A percentile compares a stretch with the other conserved stretches of the same genome.
phyloP scores from a whole-genome alignment of 2,888 invertebrate genomes.

The Limnephilus marmoratus region DNA sequence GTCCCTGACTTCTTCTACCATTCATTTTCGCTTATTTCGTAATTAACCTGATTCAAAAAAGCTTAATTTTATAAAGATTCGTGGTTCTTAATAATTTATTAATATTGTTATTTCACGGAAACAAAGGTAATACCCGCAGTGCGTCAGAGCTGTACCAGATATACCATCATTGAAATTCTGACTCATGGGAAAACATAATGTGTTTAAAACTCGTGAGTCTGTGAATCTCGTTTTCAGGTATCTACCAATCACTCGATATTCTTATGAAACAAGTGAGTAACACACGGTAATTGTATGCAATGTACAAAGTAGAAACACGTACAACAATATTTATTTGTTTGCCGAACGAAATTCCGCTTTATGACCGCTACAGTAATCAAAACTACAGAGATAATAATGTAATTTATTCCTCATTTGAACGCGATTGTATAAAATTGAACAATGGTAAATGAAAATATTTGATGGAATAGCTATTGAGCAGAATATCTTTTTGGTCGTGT shows the following conservation, averaged over 20 bases:
- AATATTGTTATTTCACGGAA: neutral
- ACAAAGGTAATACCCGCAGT: conserved; percentile 5
- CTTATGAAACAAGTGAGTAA: conserved; percentile 18
- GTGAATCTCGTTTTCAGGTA: conserved; percentile 8
- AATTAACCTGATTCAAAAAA: neutral
- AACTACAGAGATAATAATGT: conserved; percentile 44
- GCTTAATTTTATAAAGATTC: neutral
- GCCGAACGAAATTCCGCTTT: neutral
- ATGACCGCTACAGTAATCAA: conserved; percentile 18
- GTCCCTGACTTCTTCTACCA: too few species aligned
- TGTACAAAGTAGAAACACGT: neutral
- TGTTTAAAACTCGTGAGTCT: neutral
- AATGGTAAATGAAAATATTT: neutral
- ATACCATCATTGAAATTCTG: neutral
- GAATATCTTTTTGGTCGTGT: too few species aligned
- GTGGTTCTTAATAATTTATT: neutral
- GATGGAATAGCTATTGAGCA: neutral
- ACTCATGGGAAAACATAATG: neutral
- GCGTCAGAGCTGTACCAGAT: neutral
- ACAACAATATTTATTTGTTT: conserved; percentile 39
- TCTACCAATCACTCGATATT: neutral
- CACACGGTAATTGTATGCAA: neutral
- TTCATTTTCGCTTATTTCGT: too few species aligned
- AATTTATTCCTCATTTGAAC: conserved; percentile 48
- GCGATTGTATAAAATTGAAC: conserved; percentile 40